phyloP scores from a whole-genome alignment of 37 sponge, comb jelly and placozoan genomes.

The Haliclona indistincta region DNA sequence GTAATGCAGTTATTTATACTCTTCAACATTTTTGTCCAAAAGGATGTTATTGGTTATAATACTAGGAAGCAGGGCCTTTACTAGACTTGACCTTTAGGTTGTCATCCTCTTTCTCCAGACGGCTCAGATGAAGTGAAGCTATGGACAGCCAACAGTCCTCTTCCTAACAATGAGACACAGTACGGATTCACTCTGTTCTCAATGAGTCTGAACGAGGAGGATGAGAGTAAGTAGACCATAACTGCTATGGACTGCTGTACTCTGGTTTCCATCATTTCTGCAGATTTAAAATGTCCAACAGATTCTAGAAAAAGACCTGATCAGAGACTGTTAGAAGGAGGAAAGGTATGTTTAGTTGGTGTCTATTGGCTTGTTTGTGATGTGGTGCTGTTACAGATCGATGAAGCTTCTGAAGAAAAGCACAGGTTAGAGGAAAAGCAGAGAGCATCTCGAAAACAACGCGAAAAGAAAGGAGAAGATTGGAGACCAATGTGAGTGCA shows the following conservation, averaged over 20 bases:
- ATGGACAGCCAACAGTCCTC: constrained; percentile 55
- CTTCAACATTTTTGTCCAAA: no score
- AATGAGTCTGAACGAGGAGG: constrained; percentile 81
- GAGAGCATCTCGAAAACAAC: constrained; percentile 61
- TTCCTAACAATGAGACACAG: constrained; percentile 67
- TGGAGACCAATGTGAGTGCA: constrained; percentile 75
- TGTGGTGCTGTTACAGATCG: no score
- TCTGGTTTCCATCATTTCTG: no score
- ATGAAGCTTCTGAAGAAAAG: constrained; percentile 82
- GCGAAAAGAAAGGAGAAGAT: constrained; percentile 47
- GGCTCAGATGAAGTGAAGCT: constrained; percentile 41
- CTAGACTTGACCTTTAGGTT: background rate
- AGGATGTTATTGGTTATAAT: no score
- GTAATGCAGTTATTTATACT: no score
- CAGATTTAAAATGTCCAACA: constrained; percentile 70
- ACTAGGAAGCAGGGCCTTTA: no score
- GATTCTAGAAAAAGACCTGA: constrained; percentile 89
- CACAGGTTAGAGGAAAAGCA: constrained; percentile 94
- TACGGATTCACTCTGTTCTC: constrained; percentile 92
- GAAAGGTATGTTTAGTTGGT: constrained; percentile 59
- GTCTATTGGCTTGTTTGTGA: no score
- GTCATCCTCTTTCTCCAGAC: constrained; percentile 8
- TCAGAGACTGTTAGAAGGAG: constrained; percentile 87
- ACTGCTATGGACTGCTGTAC: background rate
- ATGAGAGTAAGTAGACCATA: constrained; percentile 27